Evolutionary conservation across 2,888 invertebrate species (phyloP), one percentile per base, ranked within the genome.

Genomic region (Aproaerema taeniolella): DNA sequence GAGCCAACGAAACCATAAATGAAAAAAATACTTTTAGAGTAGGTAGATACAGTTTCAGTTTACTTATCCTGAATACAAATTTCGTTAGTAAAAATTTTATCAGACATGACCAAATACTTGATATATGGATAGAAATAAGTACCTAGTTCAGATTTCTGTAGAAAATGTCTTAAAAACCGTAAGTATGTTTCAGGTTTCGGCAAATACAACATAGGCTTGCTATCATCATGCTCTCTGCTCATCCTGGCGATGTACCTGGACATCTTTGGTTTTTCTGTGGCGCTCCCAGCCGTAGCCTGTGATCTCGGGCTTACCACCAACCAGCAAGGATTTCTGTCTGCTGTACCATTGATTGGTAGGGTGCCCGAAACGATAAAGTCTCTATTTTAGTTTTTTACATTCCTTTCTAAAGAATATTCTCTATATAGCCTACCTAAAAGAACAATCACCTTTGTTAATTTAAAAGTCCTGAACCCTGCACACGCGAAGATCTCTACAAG

Each of bases 251-350:
- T 82, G 82, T 80, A 75, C 48, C 43, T 76, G 45, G 82, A 82
- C 45, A 74, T 81, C 47, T 81, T 80, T 46, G 77, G 78, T 0
- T 69, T 80, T 52, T 80, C 80, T 10, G 75, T 82, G 42, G 55
- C 91, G 28, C 73, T 93, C 50, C 92, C 93, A 0, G 89, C 91
- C 0, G 90, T 91, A 14, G 89, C 90, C 34, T 93, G 93, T 58
- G 93, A 93, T 56, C 78, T 94, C 47, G 52, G 75, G 0, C 79
- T 93, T 28, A 75, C 85, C 3, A 90, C 91, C 1, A 62, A 81
- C 0, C 87, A 92, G 53, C 90, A 92, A 55, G 93, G 92, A 0
- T 65, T 90, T 42, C 77, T 93, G 11, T 74, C 81, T 3, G 78
- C 82, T 14, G 50, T 74, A 3, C 82, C 82, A 2, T 58, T 82